phyloP scores from a whole-genome alignment of 2,113 vertebrate genomes.

The Erythrolamprus reginae region DNA sequence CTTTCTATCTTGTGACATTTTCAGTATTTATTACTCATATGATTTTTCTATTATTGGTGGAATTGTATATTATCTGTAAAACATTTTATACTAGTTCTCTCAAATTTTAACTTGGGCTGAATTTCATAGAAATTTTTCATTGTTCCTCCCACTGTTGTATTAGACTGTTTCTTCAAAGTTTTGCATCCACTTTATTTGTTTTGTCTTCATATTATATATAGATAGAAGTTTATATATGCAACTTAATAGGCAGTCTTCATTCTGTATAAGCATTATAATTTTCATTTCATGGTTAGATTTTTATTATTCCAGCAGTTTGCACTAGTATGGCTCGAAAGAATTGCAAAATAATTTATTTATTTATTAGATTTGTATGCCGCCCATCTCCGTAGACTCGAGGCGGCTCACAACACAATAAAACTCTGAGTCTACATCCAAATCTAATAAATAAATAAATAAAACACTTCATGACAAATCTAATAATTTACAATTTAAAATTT shows the following conservation, averaged over 20 bases:
- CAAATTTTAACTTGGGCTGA: not conserved
- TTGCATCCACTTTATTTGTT: not conserved
- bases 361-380: no score
- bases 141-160: not conserved
- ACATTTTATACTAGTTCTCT: not conserved
- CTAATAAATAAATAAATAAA: no score
- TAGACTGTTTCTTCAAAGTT: not conserved
- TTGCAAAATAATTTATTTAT: not conserved
- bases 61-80: not conserved
- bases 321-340: not conserved
- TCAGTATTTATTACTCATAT: not conserved
- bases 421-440: no score
- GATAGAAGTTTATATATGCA: not conserved
- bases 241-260: not conserved
- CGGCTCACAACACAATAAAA: no score
- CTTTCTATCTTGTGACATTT: not conserved
- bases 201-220: not conserved
- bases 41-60: not conserved
- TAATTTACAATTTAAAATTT: no score
- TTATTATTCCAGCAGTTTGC: not conserved
- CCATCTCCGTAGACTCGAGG: no score
- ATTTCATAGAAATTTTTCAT: not conserved
- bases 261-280: not conserved
- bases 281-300: not conserved
- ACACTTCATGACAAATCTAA: no score